Percentiles rank a stretch among this genome's conserved stretches.
phyloP scores from a whole-genome alignment of 1,140 invertebrate species.

The Drosophila suzukii region DNA sequence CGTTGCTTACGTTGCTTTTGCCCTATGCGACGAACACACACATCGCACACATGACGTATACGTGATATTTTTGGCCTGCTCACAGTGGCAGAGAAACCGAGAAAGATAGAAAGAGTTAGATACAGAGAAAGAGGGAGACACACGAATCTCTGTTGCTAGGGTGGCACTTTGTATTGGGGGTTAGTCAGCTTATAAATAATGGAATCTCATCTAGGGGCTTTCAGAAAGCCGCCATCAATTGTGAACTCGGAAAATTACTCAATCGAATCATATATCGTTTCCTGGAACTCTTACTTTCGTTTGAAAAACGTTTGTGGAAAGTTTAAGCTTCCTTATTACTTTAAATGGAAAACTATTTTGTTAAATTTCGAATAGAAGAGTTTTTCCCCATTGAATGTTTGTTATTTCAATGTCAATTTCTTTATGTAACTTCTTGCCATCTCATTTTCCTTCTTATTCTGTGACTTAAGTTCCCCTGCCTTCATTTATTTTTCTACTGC shows the following conservation, averaged over 20 bases:
- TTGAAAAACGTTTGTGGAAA: background rate
- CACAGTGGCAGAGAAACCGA: background rate
- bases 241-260: slow-evolving; percentile 33
- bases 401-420: too few relatives aligned
- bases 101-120: background rate
- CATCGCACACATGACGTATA: slow-evolving; percentile 49
- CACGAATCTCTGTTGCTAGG: slow-evolving; percentile 45
- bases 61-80: slow-evolving; percentile 43
- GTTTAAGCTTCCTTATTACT: too few relatives aligned
- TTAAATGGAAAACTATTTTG: too few relatives aligned
- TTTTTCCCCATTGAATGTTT: too few relatives aligned
- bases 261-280: slow-evolving; percentile 22
- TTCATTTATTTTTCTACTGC: background rate
- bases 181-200: slow-evolving; percentile 53
- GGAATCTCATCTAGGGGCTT: slow-evolving; percentile 29
- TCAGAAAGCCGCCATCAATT: slow-evolving; percentile 1
- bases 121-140: background rate
- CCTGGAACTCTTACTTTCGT: slow-evolving; percentile 6
- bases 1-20: slow-evolving; percentile 17
- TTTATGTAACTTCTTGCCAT: background rate
- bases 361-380: too few relatives aligned
- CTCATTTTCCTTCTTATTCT: background rate
- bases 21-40: slow-evolving; percentile 35
- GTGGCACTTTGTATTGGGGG: slow-evolving; percentile 19
- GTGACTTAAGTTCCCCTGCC: background rate